Evolutionary conservation across 2,888 invertebrate species (phyloP).

Genomic region (Acleris holmiana): DNA sequence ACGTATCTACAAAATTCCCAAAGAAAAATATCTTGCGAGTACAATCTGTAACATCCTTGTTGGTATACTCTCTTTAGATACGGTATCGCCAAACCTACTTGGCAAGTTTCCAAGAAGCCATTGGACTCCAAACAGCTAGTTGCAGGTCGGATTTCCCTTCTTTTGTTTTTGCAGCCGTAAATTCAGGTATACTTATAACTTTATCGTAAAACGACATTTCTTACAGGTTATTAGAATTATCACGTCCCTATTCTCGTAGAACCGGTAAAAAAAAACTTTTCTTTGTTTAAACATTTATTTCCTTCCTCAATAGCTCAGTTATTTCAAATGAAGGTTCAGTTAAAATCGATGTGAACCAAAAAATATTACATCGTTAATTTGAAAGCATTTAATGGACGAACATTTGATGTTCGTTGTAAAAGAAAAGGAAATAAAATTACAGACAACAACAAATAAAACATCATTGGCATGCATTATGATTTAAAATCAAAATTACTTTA

Average conservation of each 20-base stretch:
- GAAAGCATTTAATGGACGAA: not conserved
- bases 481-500: conserved; percentile 42
- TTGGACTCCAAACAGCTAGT: conserved; percentile 30
- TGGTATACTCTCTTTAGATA: conserved; percentile 12
- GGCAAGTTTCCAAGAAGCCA: conserved; percentile 37
- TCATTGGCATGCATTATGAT: conserved; percentile 39
- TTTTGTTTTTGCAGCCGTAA: conserved; percentile 27
- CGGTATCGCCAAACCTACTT: conserved; percentile 37
- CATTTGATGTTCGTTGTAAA: conserved; percentile 16
- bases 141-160: conserved; percentile 18
- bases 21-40: not conserved
- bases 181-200: conserved; percentile 17
- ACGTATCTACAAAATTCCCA: not conserved
- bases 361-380: not conserved
- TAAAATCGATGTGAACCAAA: not conserved
- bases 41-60: not conserved
- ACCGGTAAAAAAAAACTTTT: conserved; percentile 33
- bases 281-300: conserved; percentile 77
- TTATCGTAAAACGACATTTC: conserved; percentile 16
- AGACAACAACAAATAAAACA: not conserved
- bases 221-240: conserved; percentile 4
- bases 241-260: conserved; percentile 13
- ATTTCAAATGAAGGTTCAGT: conserved; percentile 48
- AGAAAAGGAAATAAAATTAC: not conserved
- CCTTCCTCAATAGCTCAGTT: conserved; percentile 55